Base-by-base conservation (phyloP, 2,888 invertebrate genomes). In the Amiota communis region DNA sequence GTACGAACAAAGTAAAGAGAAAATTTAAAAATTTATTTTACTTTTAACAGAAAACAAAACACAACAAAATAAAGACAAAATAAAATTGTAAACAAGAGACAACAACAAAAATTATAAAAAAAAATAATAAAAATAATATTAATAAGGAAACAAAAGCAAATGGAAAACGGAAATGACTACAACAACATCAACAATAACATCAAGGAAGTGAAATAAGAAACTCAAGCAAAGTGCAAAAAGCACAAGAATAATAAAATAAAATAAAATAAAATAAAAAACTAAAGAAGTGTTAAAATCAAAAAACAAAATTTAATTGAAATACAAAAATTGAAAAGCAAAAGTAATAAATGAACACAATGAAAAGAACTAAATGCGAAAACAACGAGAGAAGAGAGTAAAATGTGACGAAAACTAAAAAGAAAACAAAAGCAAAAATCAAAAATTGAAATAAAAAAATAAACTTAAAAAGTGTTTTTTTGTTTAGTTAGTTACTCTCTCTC, bases 81-180 rank as follows among this genome's bases (percentile, higher is more conserved):
- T 84, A 80, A 80, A 82, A 83, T 84, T 79, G 65, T 77, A 73
- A 79, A 79, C 79, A 80, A 79, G 81, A 72, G 70, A 46, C 36
- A 46, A 11, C 15, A 70, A 13, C 56, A 70, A 57, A 13, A 70
- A 46, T 15, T 57, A 69, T 56, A 46, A 49, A 8, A 48, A 70
- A 67, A 49, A n/a, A n/a, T 49, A 67, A 48, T 51, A 13, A 48
- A 17, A 23, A 23, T 23, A 23, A 23, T 47, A 63, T 59, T n/a
- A 17, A 4, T 2, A 59, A 59, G 15, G 20, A 59, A 15, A 59
- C 11, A 59, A 59, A 59, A 15, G 47, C 70, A 53, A 65, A 70
- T 64, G 57, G 20, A 23, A 53, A 63, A 71, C 61, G 53, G 61
- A 65, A 70, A 59, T 49, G 71, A 71, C n/a, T n/a, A n/a, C n/a